Conservation (phyloP, 2,797 vertebrate genomes). For the Chromobotia macracanthus region DNA sequence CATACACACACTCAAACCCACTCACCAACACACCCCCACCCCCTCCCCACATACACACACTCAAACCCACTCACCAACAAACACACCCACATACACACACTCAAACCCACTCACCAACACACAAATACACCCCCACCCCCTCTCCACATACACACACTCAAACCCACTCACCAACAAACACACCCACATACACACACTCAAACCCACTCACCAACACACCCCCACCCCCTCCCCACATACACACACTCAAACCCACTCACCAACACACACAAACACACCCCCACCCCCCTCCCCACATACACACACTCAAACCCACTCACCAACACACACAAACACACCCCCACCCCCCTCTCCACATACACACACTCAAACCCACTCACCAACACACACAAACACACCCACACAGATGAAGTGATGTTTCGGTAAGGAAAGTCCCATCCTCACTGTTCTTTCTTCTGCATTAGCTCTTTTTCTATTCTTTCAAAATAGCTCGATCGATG, state of each 20-base stretch:
- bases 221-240: no score
- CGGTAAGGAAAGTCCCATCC: conserved; percentile 64
- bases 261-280: conserved; percentile 2
- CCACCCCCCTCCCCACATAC: no score
- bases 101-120: background rate
- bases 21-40: no score
- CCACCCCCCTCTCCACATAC: no score
- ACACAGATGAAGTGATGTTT: conserved; percentile 43
- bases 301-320: no score
- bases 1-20: no score
- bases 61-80: no score
- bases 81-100: conserved; percentile 1
- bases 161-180: conserved; percentile 9
- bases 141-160: no score
- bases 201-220: conserved; percentile 1
- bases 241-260: no score
- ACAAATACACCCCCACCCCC: conserved; percentile 4
- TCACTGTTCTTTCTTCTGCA: conserved; percentile 72
- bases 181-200: background rate
- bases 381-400: conserved; percentile 2
- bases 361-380: conserved; percentile 5
- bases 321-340: conserved; percentile 2
- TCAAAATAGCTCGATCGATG: conserved; percentile 81
- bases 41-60: no score
- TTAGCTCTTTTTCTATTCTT: conserved; percentile 72